Conservation (phyloP, 2,113 vertebrate genomes). For the Zosterops borbonicus region DNA sequence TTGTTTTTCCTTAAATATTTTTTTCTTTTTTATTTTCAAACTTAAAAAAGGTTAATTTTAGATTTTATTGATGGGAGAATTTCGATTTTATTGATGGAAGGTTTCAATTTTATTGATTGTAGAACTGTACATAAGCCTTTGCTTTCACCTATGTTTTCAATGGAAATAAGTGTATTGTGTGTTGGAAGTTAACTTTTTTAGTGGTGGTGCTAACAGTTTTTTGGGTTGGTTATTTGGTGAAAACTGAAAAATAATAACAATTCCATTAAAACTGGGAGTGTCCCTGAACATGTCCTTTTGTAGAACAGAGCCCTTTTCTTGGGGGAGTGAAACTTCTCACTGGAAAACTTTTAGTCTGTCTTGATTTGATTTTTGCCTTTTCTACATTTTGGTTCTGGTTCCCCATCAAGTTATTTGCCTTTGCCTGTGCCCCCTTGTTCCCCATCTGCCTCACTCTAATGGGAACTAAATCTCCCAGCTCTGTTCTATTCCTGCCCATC, state of each 20-base stretch:
- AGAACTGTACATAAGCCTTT: not conserved
- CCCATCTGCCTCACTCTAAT: not conserved
- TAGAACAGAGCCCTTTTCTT: not conserved
- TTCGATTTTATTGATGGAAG: not conserved
- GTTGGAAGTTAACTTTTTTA: not conserved
- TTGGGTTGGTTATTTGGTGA: not conserved
- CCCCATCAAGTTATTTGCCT: not conserved
- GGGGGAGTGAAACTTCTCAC: not conserved
- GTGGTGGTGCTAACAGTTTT: not conserved
- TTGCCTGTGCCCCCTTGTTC: not conserved
- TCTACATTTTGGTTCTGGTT: not conserved
- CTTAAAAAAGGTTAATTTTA: not conserved
- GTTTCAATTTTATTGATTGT: not conserved
- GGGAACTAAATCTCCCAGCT: constrained; percentile 14
- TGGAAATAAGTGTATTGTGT: not conserved
- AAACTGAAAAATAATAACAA: not conserved
- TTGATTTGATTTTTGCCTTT: not conserved
- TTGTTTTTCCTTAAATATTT: not conserved
- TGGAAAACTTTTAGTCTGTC: not conserved
- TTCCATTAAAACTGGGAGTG: not conserved
- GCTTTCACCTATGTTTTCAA: not conserved
- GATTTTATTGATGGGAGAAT: not conserved
- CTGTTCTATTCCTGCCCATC: not conserved
- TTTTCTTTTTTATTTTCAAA: not conserved
- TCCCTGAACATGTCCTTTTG: not conserved